Base-by-base conservation (phyloP, 2,113 vertebrate species). In the Cisticola juncidis region DNA sequence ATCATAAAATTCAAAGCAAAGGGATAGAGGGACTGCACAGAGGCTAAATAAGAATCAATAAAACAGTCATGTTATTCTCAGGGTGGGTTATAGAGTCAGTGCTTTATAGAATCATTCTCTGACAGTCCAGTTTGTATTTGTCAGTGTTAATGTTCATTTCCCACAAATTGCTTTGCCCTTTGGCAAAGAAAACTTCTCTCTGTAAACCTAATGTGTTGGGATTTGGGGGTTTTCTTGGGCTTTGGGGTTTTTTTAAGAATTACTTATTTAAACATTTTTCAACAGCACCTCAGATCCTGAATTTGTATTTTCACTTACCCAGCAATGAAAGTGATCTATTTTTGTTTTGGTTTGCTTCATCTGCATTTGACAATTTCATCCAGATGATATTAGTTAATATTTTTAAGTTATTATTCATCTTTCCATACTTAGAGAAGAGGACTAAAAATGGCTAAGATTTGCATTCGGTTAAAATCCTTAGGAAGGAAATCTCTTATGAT, bases 41-140 rank as follows among this genome's bases (percentile, higher is more conserved):
- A 96, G 68, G 72, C 88, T 95, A 86, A 95, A 71, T 51, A 81
- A 69, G 50, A 89, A 93, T 96, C 91, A 92, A 90, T 95, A 94
- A 76, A 89, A 64, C 24, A 68, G 86, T 76, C 87, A 60, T 80
- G 86, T 70, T 92, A 26, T 84, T 94, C 57, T 92, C 53, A 54
- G 86, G 54, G 44, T 5, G 4, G 73, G 66, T 95, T 88, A 77
- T 8, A 66, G 45, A 90, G 57, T 77, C 93, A 94, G 31, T 62
- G 58, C 62, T 44, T 90, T 77, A 73, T 31, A 56, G n/a, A 91
- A 85, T 95, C 57, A 73, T 54, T 89, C 53, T 58, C 79, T 90
- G 88, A 81, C 64, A 88, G 79, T 64, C 40, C 56, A 87, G 65
- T 82, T 92, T 92, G 64, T 54, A 65, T 86, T 93, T 90, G 76